phyloP scores from a whole-genome alignment of 2,113 vertebrate species.

The Furnarius figulus region DNA sequence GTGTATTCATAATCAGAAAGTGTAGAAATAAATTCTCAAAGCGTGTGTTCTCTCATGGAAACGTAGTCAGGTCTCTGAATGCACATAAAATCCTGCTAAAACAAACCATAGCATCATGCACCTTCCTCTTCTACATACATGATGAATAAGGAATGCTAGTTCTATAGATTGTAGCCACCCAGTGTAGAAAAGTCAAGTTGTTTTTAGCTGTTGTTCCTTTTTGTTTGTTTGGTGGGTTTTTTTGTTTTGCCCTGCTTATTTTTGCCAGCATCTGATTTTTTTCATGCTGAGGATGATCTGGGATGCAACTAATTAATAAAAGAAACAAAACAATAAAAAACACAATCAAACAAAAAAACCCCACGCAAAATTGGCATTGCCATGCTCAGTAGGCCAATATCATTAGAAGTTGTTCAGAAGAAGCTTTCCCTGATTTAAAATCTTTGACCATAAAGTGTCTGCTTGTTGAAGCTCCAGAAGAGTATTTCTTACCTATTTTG shows the following conservation, averaged over 20 bases:
- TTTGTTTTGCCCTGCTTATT: not conserved
- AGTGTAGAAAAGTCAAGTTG: not conserved
- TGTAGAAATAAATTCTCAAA: not conserved
- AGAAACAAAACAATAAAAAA: not conserved
- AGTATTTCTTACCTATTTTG: not conserved
- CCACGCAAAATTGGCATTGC: not conserved
- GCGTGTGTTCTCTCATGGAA: not conserved
- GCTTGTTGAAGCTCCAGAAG: not conserved
- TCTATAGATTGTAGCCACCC: not conserved
- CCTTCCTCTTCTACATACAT: not conserved
- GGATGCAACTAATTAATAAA: not conserved
- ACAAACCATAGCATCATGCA: not conserved
- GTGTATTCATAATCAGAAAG: not conserved
- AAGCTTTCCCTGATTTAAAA: not conserved
- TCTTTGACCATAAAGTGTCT: not conserved
- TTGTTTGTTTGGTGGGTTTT: fast-evolving
- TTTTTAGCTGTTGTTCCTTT: not conserved
- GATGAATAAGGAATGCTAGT: not conserved
- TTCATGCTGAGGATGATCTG: not conserved
- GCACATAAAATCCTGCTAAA: not conserved
- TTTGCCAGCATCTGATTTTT: not conserved
- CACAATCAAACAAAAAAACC: fast-evolving
- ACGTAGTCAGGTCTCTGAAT: not conserved
- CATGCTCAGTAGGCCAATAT: not conserved
- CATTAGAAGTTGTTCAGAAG: not conserved